Percentiles rank a stretch among this genome's conserved stretches.
Evolutionary conservation across 37 sponge, comb jelly and placozoan genomes (phyloP).

Genomic region (Cladorhizidae sp.): DNA sequence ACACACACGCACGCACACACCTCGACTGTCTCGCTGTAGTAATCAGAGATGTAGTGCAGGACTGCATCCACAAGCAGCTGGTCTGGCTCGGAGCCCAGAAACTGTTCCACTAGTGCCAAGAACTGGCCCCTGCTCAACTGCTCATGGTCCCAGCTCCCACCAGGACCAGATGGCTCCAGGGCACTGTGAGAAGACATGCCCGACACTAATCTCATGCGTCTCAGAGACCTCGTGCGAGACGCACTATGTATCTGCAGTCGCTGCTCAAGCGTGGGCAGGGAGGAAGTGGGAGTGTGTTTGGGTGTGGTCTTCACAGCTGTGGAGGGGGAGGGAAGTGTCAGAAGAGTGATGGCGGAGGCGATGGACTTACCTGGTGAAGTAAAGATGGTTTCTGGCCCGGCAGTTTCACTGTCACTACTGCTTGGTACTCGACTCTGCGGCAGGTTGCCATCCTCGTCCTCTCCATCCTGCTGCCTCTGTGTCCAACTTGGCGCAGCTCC

Average conservation of each 20-base stretch:
- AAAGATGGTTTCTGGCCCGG: no score
- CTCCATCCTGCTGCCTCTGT: neutral
- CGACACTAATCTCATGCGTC: neutral
- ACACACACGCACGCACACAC: constrained; percentile 19
- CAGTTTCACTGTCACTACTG: neutral
- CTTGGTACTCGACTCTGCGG: neutral
- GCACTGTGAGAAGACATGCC: constrained; percentile 2
- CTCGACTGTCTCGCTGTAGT: constrained; percentile 50
- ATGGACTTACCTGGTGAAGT: neutral
- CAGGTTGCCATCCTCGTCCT: neutral
- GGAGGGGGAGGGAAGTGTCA: no score
- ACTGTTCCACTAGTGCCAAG: constrained; percentile 61
- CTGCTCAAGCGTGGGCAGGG: constrained; percentile 1
- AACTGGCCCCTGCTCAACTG: constrained; percentile 54
- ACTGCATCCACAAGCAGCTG: constrained; percentile 15
- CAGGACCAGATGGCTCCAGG: constrained; percentile 59
- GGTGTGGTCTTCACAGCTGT: neutral
- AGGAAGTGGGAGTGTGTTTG: neutral
- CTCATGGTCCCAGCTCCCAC: constrained; percentile 47
- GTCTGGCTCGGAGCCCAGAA: constrained; percentile 30
- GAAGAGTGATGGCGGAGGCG: neutral
- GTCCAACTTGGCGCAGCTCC: neutral
- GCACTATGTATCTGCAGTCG: neutral
- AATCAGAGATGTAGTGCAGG: constrained; percentile 22
- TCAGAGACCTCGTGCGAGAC: neutral